Base-by-base conservation (phyloP, 2,888 invertebrate species). In the Microchrysa polita region DNA sequence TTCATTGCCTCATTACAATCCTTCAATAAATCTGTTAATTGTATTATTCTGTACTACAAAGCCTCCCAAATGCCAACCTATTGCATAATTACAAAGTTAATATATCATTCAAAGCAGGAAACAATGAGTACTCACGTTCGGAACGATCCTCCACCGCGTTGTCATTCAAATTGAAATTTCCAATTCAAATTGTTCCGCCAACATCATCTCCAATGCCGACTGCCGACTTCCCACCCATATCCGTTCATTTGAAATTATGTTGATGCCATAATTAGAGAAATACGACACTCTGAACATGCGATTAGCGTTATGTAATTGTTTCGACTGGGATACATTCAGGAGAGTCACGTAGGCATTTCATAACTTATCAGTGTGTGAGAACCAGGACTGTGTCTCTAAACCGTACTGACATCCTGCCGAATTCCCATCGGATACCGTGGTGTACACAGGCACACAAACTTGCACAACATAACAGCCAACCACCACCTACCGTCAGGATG, bases 221-320 rank as follows among this genome's bases (percentile, higher is more conserved):
- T n/a, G 48, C 48, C n/a, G n/a, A 48, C 12, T 48, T n/a, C 48
- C 16, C 12, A 7, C 48, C 12, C 14, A 10, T 12, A 5, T 34
- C 27, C 27, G 7, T 34, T 48, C 16, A 48, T 48, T 48, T 48
- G 48, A 5, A 34, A 48, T 48, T 48, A 48, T 48, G 16, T 48
- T 48, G 48, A 48, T n/a, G 48, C 48, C 2, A n/a, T 48, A 48
- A 48, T 48, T 48, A 48, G 48, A 48, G 48, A 48, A 48, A 48
- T 48, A 48, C 48, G 48, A 48, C 48, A 48, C 48, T 12, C 4
- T n/a, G 48, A 48, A 48, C 48, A 48, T 48, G 48, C 16, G 48
- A 48, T 48, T 48, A 48, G 48, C 48, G 48, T 48, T 48, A 48
- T 48, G 48, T 48, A n/a, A 48, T 48, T 48, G 48, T n/a, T 48